Base-by-base conservation (phyloP, 2,797 vertebrate genomes). In the Peromyscus attwateri region DNA sequence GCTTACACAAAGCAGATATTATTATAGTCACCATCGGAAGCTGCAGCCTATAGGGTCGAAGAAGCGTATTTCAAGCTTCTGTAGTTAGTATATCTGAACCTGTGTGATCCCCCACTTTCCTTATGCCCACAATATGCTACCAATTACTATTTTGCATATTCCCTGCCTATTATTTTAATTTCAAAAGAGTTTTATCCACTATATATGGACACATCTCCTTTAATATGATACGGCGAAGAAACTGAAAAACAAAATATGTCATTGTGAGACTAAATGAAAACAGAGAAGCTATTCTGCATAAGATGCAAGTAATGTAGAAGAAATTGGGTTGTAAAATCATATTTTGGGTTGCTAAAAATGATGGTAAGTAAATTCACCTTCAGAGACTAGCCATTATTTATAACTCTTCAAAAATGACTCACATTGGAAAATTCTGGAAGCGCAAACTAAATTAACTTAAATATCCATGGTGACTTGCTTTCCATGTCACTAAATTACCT, bases 321-420 rank as follows among this genome's bases (percentile, higher is more conserved):
- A 95, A 49, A 19, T 0, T 37, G 55, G 17, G 6, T 71, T 70
- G 49, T 66, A 87, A 87, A 95, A 89, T n/a, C 83, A 84, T 34
- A 40, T 40, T 89, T 95, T 96, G 83, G 75, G 83, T 94, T 76
- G 40, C 49, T 92, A 88, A 96, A 95, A 92, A 87, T 71, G 31
- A 60, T 87, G 89, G 80, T 37, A 64, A 94, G 83, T 93, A 95
- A 93, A 89, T 96, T 93, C 79, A 95, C 73, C 82, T 85, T 70
- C 88, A 81, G 89, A 95, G 82, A 94, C 62, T 77, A 95, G 95
- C 34, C 13, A 82, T 90, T 95, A 95, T 96, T 96, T 94, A 82
- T 95, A 96, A 96, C 68, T 94, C 93, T 84, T 92, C 34, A 82
- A 93, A 93, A 95, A 79, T 95, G 96, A 97, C 94, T 97, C 95